Evolutionary conservation across 2,888 invertebrate genomes (phyloP).

Genomic region (Ditula angustiorana): DNA sequence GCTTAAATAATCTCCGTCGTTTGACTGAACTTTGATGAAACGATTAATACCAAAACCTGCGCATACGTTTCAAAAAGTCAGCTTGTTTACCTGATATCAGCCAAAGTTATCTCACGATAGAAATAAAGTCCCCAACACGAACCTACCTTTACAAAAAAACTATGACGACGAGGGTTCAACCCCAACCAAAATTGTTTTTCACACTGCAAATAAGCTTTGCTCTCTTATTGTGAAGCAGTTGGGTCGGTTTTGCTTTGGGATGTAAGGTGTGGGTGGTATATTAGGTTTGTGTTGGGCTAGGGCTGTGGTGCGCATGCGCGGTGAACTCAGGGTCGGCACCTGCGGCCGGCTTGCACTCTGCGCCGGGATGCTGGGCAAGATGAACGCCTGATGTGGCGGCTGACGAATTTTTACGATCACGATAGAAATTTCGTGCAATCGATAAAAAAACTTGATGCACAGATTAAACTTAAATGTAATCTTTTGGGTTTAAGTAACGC

Average conservation of each 20-base stretch:
- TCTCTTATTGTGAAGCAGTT: conserved; percentile 41
- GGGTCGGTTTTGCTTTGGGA: conserved; percentile 44
- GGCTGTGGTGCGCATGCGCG: conserved; percentile 61
- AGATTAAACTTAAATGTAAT: not conserved
- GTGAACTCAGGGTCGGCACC: conserved; percentile 63
- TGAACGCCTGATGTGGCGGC: conserved; percentile 41
- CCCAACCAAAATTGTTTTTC: conserved; percentile 8
- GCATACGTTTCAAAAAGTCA: conserved; percentile 5
- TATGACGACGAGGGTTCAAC: conserved; percentile 38
- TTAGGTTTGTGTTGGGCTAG: conserved; percentile 49
- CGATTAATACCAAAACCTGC: not conserved
- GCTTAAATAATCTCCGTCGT: no score
- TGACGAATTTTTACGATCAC: not conserved
- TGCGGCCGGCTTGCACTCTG: conserved; percentile 59
- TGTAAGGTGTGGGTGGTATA: conserved; percentile 36
- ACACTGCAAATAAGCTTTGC: not conserved
- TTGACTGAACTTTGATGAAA: not conserved
- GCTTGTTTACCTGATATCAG: conserved; percentile 38
- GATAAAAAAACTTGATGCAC: not conserved
- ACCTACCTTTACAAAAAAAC: conserved; percentile 39
- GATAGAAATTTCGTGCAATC: conserved; percentile 7
- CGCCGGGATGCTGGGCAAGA: conserved; percentile 43
- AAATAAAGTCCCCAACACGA: conserved; percentile 29
- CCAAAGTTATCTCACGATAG: conserved; percentile 35
- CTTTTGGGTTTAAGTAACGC: no score